phyloP scores from a whole-genome alignment of 2,888 invertebrate species.

The Plemyria rubiginata region DNA sequence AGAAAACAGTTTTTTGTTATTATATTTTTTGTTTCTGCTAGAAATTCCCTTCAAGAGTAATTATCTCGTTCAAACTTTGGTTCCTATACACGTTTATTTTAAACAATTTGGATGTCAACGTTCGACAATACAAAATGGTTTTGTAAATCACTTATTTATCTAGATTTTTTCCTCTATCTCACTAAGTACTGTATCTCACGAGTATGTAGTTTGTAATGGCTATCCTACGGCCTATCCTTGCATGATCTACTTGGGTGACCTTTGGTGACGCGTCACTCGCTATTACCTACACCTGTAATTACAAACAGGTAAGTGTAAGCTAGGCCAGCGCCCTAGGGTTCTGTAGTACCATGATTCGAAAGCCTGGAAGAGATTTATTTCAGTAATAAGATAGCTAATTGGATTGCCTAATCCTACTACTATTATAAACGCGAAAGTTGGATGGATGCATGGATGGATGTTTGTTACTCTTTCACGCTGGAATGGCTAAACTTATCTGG shows the following conservation, averaged over 20 bases:
- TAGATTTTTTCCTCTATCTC: background rate
- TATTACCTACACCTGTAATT: slow-evolving; percentile 18
- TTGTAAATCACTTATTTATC: background rate
- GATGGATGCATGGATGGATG: too few species aligned
- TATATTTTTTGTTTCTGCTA: too few species aligned
- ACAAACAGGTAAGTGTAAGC: background rate
- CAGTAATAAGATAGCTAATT: too few species aligned
- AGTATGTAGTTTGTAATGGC: slow-evolving; percentile 16
- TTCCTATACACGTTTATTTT: background rate
- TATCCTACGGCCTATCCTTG: slow-evolving; percentile 20
- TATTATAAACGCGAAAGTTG: too few species aligned
- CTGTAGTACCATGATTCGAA: background rate
- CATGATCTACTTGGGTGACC: slow-evolving; percentile 25
- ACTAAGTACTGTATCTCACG: slow-evolving; percentile 6
- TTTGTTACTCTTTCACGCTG: too few species aligned
- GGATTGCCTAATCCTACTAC: too few species aligned
- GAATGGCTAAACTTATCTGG: too few species aligned
- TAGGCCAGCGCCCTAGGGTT: background rate
- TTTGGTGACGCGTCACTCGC: slow-evolving; percentile 13
- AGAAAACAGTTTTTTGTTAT: too few species aligned
- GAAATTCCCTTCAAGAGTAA: background rate
- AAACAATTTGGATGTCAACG: background rate
- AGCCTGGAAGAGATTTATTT: too few species aligned
- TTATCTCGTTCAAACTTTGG: background rate
- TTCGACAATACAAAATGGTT: background rate